Conservation (phyloP, 1,140 invertebrate species). For the Saccostrea glomerata region DNA sequence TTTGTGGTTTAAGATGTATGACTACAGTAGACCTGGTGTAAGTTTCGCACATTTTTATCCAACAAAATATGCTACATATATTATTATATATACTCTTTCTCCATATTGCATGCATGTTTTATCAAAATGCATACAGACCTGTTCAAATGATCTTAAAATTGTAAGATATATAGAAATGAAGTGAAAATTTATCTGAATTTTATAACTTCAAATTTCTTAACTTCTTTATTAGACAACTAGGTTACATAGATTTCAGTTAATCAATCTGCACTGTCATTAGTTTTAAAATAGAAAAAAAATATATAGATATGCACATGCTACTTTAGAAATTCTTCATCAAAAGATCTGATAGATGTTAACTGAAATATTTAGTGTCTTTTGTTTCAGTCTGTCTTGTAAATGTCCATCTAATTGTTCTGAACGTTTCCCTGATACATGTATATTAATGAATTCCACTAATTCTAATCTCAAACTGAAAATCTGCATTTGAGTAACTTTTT, state of each 20-base stretch:
- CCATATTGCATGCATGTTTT: slow-evolving; percentile 13
- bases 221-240: not conserved
- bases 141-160: not conserved
- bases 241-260: not conserved
- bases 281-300: not conserved
- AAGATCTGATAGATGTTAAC: not conserved
- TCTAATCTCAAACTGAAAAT: not conserved
- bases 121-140: not conserved
- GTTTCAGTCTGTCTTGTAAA: not conserved
- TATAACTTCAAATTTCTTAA: too few relatives aligned
- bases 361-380: not conserved
- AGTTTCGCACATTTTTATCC: slow-evolving; percentile 28
- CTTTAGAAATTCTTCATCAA: not conserved
- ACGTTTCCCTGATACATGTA: not conserved
- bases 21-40: slow-evolving; percentile 40
- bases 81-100: not conserved
- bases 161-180: not conserved
- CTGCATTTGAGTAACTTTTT: not conserved
- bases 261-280: not conserved
- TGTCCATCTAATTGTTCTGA: not conserved
- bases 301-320: not conserved
- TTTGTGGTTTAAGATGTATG: slow-evolving; percentile 42
- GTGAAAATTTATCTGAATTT: not conserved
- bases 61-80: not conserved
- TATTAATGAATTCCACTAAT: not conserved